phyloP scores from a whole-genome alignment of 2,888 invertebrate species.

The Aspidiotus destructor region DNA sequence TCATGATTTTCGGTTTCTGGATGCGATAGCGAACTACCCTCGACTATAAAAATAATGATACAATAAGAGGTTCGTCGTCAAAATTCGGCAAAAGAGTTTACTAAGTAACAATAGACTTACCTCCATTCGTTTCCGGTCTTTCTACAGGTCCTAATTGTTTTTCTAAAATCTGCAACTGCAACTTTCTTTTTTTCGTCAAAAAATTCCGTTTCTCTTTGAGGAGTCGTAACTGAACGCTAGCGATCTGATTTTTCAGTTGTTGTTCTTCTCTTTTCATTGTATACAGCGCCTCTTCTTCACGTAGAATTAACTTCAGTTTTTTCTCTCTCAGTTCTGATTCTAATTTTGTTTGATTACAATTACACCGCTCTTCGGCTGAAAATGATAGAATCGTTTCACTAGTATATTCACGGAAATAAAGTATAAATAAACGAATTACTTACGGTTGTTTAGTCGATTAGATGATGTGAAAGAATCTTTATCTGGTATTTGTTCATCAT shows the following conservation, averaged over 20 bases:
- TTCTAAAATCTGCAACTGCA: slow-evolving; percentile 23
- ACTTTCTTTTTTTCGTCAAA: slow-evolving; percentile 24
- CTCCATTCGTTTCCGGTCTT: slow-evolving; percentile 11
- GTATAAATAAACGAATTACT: background rate
- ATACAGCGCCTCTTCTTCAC: slow-evolving; percentile 24
- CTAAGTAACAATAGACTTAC: background rate
- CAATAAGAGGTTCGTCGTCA: background rate
- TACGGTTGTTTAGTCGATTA: slow-evolving; percentile 11
- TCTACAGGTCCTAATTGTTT: slow-evolving; percentile 16
- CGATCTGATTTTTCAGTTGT: slow-evolving; percentile 25
- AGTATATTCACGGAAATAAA: background rate
- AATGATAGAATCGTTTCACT: background rate
- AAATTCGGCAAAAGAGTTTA: too few relatives aligned
- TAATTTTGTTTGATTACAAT: slow-evolving; percentile 24
- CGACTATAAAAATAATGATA: background rate
- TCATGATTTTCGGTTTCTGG: background rate
- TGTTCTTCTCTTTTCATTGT: slow-evolving; percentile 30
- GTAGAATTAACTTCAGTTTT: slow-evolving; percentile 23
- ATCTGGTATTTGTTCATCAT: slow-evolving; percentile 1
- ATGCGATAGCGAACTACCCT: background rate
- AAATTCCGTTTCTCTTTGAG: slow-evolving; percentile 22
- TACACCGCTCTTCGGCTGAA: slow-evolving; percentile 14
- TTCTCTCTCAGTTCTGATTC: slow-evolving; percentile 26
- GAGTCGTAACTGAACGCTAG: slow-evolving; percentile 23
- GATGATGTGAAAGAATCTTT: background rate